Base-by-base conservation (phyloP, 2,888 invertebrate genomes). In the Limnephilus marmoratus region DNA sequence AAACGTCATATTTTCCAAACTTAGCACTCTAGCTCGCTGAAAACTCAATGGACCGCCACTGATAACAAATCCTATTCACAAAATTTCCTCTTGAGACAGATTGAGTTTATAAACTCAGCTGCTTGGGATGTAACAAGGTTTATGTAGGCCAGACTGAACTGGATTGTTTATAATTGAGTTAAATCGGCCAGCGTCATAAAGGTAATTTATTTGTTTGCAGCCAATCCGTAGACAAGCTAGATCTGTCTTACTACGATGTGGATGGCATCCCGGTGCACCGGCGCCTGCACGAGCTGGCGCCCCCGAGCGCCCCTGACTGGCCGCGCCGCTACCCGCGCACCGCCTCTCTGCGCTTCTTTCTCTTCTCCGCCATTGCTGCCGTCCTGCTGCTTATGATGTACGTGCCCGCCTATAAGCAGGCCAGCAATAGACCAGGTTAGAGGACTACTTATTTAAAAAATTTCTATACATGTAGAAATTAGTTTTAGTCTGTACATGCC, bases 331-430 rank as follows among this genome's bases (percentile, higher is more conserved):
- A 89, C 31, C 87, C 89, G 34, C 89, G 92, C 4, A 85, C 91
- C 15, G 82, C 89, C n/a, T 85, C 89, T 3, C 83, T 83, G 53
- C 82, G 89, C 24, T 91, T 91, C 81, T 91, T 96, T 87, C 94
- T 96, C 0, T 95, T 96, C 94, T 95, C 95, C 94, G 95, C 95
- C 0, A 95, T 95, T 9, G 96, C 96, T 95, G 95, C 96, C 89
- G 93, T 95, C 80, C 95, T 96, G 94, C 96, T 96, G 82, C 95
- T 96, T 9, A 94, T 96, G 0, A 94, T 96, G 94, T 96, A 96
- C 94, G 96, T 96, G 94, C 96, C 96, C 2, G 96, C 96, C 0
- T 96, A 96, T 94, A 96, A 95, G 94, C 95, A 95, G 92, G 96
- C 95, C 1, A 95, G 95, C 89, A 88, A 82, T 37, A 87, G 93